A percentile compares a stretch with the other conserved stretches of the same genome.
These are phyloP conservation scores for Aptenodytes forsteri DNA, from an alignment of 2,113 vertebrate genomes.

Conservation along the genomic window DNA sequence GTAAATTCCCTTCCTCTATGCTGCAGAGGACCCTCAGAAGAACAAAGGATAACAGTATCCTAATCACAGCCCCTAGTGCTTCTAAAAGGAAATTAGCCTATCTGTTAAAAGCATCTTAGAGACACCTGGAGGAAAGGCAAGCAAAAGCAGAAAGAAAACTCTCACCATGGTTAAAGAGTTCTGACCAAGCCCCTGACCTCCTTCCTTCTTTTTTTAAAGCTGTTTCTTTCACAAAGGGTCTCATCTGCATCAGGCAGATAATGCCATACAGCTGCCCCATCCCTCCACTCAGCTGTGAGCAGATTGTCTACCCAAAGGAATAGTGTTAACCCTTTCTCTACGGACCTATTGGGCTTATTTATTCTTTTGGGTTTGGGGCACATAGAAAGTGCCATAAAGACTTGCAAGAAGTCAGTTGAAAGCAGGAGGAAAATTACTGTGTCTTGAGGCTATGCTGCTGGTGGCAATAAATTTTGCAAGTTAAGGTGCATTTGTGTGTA, in stretches of 20 bases:
- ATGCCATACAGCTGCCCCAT: background rate
- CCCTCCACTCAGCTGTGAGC: background rate
- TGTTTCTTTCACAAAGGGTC: background rate
- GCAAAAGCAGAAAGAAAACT: background rate
- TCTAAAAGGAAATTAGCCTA: background rate
- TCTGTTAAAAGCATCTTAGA: background rate
- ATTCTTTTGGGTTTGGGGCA: background rate
- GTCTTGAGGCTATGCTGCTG: background rate
- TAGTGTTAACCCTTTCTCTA: background rate
- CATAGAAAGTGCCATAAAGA: background rate
- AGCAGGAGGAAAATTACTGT: background rate
- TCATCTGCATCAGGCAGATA: background rate
- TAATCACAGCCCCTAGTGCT: background rate
- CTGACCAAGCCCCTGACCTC: background rate
- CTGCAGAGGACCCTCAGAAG: background rate
- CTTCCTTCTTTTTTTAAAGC: background rate
- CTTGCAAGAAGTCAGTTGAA: background rate
- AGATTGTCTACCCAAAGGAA: background rate
- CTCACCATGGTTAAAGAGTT: background rate
- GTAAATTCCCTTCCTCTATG: background rate
- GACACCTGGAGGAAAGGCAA: background rate
- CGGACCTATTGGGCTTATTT: background rate
- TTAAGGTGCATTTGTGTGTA: background rate
- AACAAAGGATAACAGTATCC: background rate
- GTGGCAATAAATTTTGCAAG: constrained; percentile 13